These are phyloP conservation scores for Acanthosepion esculentum DNA, from an alignment of 2,888 invertebrate genomes.

Conservation along the genomic window DNA sequence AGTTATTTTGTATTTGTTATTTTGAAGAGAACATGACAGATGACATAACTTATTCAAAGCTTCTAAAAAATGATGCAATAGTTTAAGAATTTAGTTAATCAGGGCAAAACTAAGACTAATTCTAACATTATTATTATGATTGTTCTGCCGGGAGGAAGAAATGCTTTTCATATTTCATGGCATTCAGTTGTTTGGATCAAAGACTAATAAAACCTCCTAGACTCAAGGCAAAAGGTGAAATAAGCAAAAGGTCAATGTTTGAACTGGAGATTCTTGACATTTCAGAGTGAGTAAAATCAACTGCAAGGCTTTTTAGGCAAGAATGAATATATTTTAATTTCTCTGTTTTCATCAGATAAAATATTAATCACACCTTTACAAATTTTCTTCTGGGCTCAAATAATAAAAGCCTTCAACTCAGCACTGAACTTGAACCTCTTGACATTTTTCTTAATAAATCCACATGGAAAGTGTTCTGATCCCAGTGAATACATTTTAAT, in stretches of 20 bases:
- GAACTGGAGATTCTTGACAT: constrained; percentile 4
- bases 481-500: not conserved
- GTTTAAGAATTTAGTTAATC: not conserved
- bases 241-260: not conserved
- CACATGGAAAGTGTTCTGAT: not conserved
- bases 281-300: not conserved
- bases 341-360: not conserved
- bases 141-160: not conserved
- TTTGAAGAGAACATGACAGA: not conserved
- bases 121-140: not conserved
- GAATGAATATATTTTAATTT: constrained; percentile 33
- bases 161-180: constrained; percentile 6
- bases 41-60: not conserved
- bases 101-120: not conserved
- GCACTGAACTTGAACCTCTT: not conserved
- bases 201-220: not conserved
- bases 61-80: not conserved
- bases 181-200: not conserved
- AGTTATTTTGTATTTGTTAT: not conserved
- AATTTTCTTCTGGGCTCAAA: not conserved
- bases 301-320: not conserved
- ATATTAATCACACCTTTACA: not conserved
- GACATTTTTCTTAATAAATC: not conserved
- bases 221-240: not conserved
- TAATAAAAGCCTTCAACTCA: constrained; percentile 12